Conservation (phyloP, 2,797 vertebrate genomes). For the Taenioides sp. region DNA sequence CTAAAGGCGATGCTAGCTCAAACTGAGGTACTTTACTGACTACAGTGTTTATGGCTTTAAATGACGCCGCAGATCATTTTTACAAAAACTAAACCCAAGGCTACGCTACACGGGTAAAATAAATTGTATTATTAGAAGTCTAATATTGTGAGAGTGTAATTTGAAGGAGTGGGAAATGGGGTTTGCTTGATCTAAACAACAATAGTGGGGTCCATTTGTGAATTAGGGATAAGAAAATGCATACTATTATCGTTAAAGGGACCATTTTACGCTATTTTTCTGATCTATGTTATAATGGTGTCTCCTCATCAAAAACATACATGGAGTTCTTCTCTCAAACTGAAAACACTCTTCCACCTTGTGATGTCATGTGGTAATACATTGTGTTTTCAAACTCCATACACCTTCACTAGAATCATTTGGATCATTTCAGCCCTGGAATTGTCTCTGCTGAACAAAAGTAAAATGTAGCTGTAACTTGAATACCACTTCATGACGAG, state of each 20-base stretch:
- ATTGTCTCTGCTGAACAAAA: too few species aligned
- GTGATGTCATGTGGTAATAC: too few species aligned
- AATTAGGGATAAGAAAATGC: background rate
- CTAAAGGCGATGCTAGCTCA: conserved; percentile 18
- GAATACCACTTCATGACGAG: too few species aligned
- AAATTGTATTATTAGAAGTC: background rate
- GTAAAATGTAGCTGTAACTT: too few species aligned
- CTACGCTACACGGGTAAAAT: background rate
- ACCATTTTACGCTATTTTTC: too few species aligned
- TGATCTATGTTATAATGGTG: too few species aligned
- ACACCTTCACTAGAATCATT: too few species aligned
- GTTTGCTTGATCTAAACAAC: background rate
- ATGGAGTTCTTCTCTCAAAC: too few species aligned
- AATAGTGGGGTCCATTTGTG: background rate
- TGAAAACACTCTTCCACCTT: too few species aligned
- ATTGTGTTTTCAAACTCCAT: too few species aligned
- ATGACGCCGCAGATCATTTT: background rate
- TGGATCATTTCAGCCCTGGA: too few species aligned
- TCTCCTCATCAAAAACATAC: too few species aligned
- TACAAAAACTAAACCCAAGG: background rate
- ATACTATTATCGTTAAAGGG: background rate
- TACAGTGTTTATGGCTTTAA: conserved; percentile 2
- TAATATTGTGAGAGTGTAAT: background rate
- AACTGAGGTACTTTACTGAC: background rate
- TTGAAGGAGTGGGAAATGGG: background rate